Base-by-base conservation (phyloP, 2,113 vertebrate species). In the Channa argus region DNA sequence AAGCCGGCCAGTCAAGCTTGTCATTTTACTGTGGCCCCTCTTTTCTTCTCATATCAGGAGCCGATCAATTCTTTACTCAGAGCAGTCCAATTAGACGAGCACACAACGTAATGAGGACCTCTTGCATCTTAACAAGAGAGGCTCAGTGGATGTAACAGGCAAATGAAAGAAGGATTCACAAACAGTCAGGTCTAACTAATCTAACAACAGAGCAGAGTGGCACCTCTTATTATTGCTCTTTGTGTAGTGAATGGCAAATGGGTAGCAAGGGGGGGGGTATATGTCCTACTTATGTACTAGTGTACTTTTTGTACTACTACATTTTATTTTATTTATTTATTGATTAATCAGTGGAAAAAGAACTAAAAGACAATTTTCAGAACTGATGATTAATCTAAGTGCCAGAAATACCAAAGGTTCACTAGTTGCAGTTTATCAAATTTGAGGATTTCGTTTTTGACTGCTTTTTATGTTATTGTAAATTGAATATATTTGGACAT, bases 51-150 rank as follows among this genome's bases (percentile, higher is more conserved):
- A 38, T 71, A 81, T 80, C 58, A 52, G 38, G 52, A 55, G 45
- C 69, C 5, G 85, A 93, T 92, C 88, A 86, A 88, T 92, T 75
- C 71, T 64, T 67, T 47, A 74, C 77, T 73, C 70, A 63, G 64
- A 34, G 77, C 79, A 70, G 63, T 52, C 79, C 82, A 83, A 86
- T 92, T 90, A 89, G 76, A 47, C 56, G 80, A 82, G 65, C 1
- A 45, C 39, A 49, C 37, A 37, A 59, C 38, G 34, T 89, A 84
- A 89, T 65, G 67, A 84, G 87, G 64, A 82, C 68, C 82, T 85
- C 65, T 74, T 59, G 84, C 74, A 79, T 84, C 74, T 79, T 75
- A 79, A 77, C 67, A 49, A 82, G 72, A 60, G 58, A 62, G 49
- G 70, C 79, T 83, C 73, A 24, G 58, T 49, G 67, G 77, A 76